Percentiles rank a stretch among this genome's conserved stretches.
Evolutionary conservation across 64 coral and sea anemone species (phyloP).

Genomic region (Dendrophyllia cribrosa): DNA sequence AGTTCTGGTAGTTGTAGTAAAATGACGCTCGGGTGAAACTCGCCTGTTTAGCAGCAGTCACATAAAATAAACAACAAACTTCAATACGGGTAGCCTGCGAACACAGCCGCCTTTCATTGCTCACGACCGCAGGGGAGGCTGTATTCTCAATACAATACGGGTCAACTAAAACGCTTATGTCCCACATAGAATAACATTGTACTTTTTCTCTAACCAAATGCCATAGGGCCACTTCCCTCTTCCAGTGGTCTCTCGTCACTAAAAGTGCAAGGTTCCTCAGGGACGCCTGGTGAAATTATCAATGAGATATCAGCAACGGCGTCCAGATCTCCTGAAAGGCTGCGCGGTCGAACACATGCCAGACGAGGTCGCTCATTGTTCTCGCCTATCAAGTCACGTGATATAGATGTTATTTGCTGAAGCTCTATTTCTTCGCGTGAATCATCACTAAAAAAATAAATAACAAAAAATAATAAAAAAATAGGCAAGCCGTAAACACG

Average conservation of each 20-base stretch:
- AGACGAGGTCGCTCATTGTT: background rate
- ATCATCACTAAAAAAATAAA: constrained; percentile 40
- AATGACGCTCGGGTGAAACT: too few species aligned
- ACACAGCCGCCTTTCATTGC: too few species aligned
- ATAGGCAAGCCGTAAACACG: too few species aligned
- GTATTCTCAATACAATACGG: too few species aligned
- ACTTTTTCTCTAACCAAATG: background rate
- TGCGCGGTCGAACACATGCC: background rate
- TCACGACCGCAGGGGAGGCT: too few species aligned
- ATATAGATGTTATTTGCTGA: background rate
- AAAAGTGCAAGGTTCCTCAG: background rate
- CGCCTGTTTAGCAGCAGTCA: too few species aligned
- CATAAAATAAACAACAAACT: too few species aligned
- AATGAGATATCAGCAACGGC: background rate
- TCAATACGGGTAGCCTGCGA: too few species aligned
- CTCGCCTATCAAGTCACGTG: background rate
- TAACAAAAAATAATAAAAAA: too few species aligned
- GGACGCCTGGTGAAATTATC: background rate
- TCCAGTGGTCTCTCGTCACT: background rate
- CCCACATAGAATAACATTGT: too few species aligned
- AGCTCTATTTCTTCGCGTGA: constrained; percentile 12
- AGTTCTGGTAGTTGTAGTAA: too few species aligned
- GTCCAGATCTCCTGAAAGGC: background rate
- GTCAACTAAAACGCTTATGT: too few species aligned
- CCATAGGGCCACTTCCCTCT: background rate